Base-by-base conservation (phyloP, 1,140 invertebrate genomes). In the Catajapyx aquilonaris region DNA sequence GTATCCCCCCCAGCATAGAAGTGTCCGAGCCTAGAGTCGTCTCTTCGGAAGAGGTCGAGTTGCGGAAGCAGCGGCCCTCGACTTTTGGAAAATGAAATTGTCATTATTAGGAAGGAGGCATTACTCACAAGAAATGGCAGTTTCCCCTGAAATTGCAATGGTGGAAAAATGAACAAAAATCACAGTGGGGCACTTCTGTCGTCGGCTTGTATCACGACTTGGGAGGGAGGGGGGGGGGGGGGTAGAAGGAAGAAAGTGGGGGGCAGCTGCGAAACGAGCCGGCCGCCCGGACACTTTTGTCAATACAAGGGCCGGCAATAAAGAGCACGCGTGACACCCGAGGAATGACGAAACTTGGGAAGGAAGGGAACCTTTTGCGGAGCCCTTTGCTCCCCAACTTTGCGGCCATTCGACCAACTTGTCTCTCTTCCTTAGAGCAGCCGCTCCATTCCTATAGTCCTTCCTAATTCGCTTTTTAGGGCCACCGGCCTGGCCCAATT, bases 281-380 rank as follows among this genome's bases (percentile, higher is more conserved):
- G 18, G 19, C 18, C 13, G 30, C 13, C 19, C 1, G 22, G 34
- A 37, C 31, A 31, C 39, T 40, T 40, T 40, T 40, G 39, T 40
- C 39, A 40, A 40, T 40, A 40, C 39, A 40, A 35, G 5, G 5
- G 13, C 32, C 36, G 21, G 34, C 39, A 28, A 40, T 40, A 40
- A 40, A 40, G 39, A 35, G 34, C 39, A 40, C 39, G 35, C 39
- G 39, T 37, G 39, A 36, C 39, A 40, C 34, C 31, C 32, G 39
- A 7, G 30, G 39, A 40, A 40, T 40, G 39, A 40, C 39, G 22
- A 40, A 40, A 40, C 39, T 40, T 40, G n/a, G n/a, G n/a, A n/a
- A n/a, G n/a, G n/a, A n/a, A n/a, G n/a, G n/a, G n/a, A n/a, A n/a
- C n/a, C n/a, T n/a, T n/a, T n/a, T n/a, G n/a, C n/a, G n/a, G n/a